phyloP scores from a whole-genome alignment of 30 jellyfish, hydroid and myxozoan species.

The Cassiopea xamachana region DNA sequence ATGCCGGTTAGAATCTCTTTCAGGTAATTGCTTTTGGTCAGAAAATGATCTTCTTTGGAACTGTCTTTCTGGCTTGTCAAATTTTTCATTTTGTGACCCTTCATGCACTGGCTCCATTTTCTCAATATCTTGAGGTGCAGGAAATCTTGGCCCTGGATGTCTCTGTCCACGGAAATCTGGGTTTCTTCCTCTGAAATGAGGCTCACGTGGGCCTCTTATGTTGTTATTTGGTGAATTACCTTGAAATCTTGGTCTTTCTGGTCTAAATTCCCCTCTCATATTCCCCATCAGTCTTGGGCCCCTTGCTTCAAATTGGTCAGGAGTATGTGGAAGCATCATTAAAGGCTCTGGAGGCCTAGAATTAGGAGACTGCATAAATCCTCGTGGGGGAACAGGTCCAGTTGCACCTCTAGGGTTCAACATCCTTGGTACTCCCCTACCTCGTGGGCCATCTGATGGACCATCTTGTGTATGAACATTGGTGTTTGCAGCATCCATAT shows the following conservation, averaged over 20 bases:
- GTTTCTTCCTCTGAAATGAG: constrained; percentile 9
- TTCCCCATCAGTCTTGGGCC: constrained; percentile 35
- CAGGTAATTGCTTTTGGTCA: background rate
- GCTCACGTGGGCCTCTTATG: constrained; percentile 13
- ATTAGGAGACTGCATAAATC: constrained; percentile 10
- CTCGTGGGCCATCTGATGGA: constrained; percentile 14
- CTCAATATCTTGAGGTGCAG: background rate
- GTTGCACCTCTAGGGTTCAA: constrained; percentile 26
- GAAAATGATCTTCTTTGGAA: background rate
- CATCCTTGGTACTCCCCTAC: constrained; percentile 35
- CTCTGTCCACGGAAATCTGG: constrained; percentile 23
- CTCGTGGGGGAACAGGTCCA: constrained; percentile 39
- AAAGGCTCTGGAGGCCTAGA: constrained; percentile 7
- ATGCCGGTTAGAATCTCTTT: background rate
- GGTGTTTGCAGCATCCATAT: background rate
- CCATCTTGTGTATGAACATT: background rate
- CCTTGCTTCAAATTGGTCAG: constrained; percentile 12
- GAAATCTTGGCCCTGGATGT: constrained; percentile 39
- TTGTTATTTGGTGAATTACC: background rate
- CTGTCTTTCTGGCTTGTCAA: background rate
- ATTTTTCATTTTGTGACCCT: background rate
- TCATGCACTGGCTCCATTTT: background rate
- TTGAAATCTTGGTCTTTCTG: constrained; percentile 27
- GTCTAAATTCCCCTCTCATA: constrained; percentile 6
- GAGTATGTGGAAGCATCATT: background rate